Evolutionary conservation across 2,113 vertebrate genomes (phyloP).

Genomic region (cattle (Bos taurus)): ARS-UCD2.0 NC_037333.1:104409001-104409500

Average conservation of each 20-base stretch:
- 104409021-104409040: too few species aligned
- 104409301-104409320: neutral
- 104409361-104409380: neutral
- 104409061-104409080: too few species aligned
- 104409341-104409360: neutral
- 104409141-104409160: too few species aligned
- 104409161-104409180: too few species aligned
- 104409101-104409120: too few species aligned
- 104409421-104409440: rapidly evolving
- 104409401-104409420: neutral
- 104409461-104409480: neutral
- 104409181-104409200: too few species aligned
- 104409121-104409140: too few species aligned
- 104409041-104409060: too few species aligned
- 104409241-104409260: neutral
- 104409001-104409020: too few species aligned
- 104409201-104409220: too few species aligned
- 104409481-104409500: neutral
- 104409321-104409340: neutral
- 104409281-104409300: too few species aligned
- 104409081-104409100: too few species aligned
- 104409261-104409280: neutral
- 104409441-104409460: neutral
- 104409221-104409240: neutral
- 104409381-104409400: neutral